A percentile compares a stretch with the other conserved stretches of the same genome.
Conservation (phyloP, 2,113 vertebrate genomes). For the Pygathrix nemaeus region DNA sequence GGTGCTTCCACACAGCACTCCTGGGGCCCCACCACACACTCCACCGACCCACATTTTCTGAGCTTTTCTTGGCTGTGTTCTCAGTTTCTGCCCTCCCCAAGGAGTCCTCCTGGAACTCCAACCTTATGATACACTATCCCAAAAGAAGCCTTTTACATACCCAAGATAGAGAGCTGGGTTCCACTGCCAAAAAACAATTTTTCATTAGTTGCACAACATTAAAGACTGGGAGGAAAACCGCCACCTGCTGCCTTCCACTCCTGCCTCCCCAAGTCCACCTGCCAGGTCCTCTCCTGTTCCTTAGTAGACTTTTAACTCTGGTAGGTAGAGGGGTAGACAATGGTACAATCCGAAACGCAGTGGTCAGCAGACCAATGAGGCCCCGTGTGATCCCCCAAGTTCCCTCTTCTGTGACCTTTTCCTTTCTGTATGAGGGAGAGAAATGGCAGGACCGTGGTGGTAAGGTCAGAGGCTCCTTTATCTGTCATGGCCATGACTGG, state of each 20-base stretch:
- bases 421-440: not conserved
- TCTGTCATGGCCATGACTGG: accelerated
- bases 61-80: not conserved
- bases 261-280: not conserved
- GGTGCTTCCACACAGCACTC: not conserved
- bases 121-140: accelerated
- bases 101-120: not conserved
- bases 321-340: too few relatives aligned
- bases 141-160: slow-evolving; percentile 64
- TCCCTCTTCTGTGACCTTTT: not conserved
- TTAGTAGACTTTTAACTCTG: not conserved
- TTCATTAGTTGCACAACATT: slow-evolving; percentile 82
- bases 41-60: not conserved
- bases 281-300: not conserved
- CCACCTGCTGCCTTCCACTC: not conserved
- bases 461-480: not conserved
- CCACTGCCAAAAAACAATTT: slow-evolving; percentile 81
- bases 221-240: slow-evolving; percentile 80
- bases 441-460: accelerated
- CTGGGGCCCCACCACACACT: accelerated
- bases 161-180: slow-evolving; percentile 82
- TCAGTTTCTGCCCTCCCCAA: too few relatives aligned
- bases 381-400: accelerated
- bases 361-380: not conserved
- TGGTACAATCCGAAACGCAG: not conserved